Evolutionary conservation across 2,888 invertebrate genomes (phyloP).

Genomic region (Arrhopalites spinosus): DNA sequence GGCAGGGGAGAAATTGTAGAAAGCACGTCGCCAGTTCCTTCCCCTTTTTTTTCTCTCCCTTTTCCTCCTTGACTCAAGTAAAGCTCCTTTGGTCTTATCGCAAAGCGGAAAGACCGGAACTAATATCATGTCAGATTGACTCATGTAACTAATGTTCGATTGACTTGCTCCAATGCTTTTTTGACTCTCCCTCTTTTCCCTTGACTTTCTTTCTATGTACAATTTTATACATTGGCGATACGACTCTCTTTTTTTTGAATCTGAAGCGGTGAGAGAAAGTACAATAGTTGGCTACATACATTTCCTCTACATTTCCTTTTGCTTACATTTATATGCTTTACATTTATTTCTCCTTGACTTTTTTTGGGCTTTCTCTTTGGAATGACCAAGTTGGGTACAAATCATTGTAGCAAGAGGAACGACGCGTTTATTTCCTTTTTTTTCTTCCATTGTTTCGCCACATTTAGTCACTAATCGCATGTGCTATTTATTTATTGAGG

Average conservation of each 20-base stretch:
- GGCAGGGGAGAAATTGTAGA: not conserved
- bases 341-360: not conserved
- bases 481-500: not conserved
- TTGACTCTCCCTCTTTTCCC: not conserved
- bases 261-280: not conserved
- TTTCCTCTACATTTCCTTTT: not conserved
- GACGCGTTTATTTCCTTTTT: no score
- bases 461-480: not conserved
- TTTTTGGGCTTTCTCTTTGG: no score
- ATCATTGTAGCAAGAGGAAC: no score
- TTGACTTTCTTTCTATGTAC: not conserved
- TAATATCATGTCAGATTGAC: conserved; percentile 29
- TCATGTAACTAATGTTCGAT: conserved; percentile 25
- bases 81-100: conserved; percentile 26
- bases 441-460: no score
- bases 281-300: not conserved
- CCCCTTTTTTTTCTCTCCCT: no score
- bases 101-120: conserved; percentile 19
- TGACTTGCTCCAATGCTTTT: conserved; percentile 24
- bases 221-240: no score
- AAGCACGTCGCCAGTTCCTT: conserved; percentile 15
- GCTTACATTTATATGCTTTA: conserved; percentile 6
- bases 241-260: no score
- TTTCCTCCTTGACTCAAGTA: not conserved
- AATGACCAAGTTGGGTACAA: no score